Percentiles rank a stretch among this genome's conserved stretches.
phyloP scores from a whole-genome alignment of 2,113 vertebrate species.

The Circaetus gallicus region DNA sequence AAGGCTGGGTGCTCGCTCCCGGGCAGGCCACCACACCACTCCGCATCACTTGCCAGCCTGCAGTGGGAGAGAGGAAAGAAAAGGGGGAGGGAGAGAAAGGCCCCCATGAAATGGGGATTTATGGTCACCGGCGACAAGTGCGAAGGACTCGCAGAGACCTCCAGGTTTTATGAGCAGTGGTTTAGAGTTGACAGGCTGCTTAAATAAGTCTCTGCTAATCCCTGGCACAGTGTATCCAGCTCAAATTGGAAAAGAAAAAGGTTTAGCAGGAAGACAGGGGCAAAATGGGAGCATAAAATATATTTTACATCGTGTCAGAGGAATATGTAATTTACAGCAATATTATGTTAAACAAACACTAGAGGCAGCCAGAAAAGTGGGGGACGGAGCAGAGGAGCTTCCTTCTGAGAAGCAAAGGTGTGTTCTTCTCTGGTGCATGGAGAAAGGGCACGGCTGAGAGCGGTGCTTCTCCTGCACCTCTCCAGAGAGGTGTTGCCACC shows the following conservation, averaged over 20 bases:
- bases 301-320: neutral
- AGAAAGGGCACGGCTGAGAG: neutral
- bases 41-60: neutral
- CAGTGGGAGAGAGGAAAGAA: neutral
- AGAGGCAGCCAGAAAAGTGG: neutral
- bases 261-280: neutral
- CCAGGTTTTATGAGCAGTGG: neutral
- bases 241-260: constrained; percentile 29
- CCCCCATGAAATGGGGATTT: neutral
- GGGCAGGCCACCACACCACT: accelerated
- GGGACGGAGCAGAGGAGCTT: neutral
- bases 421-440: neutral
- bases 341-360: neutral
- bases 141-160: neutral
- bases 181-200: constrained; percentile 37
- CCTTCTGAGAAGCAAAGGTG: neutral
- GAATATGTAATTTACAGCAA: neutral
- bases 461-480: neutral
- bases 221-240: neutral
- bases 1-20: neutral
- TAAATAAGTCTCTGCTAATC: constrained; percentile 45
- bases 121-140: neutral
- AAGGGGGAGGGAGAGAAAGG: neutral
- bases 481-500: neutral
- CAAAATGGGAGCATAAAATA: constrained; percentile 37